A percentile compares a stretch with the other conserved stretches of the same genome.
These are phyloP conservation scores for Thermophis baileyi DNA, from an alignment of 2,113 vertebrate species.

Conservation along the genomic window DNA sequence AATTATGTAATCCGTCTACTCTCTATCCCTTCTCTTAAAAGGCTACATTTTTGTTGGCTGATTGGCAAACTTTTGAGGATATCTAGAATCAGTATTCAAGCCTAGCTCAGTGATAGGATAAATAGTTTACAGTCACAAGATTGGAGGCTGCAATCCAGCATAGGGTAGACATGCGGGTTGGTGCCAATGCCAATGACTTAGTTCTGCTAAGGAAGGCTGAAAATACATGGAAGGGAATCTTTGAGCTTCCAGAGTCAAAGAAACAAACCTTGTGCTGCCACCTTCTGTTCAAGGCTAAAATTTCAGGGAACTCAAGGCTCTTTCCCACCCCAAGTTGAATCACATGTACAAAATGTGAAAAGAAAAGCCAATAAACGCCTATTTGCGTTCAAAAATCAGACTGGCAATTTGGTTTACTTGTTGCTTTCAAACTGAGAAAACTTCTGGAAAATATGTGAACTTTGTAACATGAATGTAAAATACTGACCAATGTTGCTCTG, in stretches of 20 bases:
- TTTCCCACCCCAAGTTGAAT: not conserved
- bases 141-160: not conserved
- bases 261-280: slow-evolving; percentile 14
- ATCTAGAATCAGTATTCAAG: not conserved
- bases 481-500: not conserved
- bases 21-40: not conserved
- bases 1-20: not conserved
- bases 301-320: not conserved
- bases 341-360: slow-evolving; percentile 8
- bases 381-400: not conserved
- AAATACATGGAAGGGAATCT: not conserved
- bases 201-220: not conserved
- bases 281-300: not conserved
- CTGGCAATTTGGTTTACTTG: slow-evolving; percentile 1
- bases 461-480: not conserved
- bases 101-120: not conserved
- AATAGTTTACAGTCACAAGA: not conserved
- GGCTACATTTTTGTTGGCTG: not conserved
- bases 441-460: slow-evolving; percentile 17
- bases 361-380: not conserved
- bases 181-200: not conserved
- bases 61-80: not conserved
- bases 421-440: not conserved
- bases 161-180: not conserved
- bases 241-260: not conserved